phyloP scores from a whole-genome alignment of 2,888 invertebrate species.

The Ornithoptera priamus region DNA sequence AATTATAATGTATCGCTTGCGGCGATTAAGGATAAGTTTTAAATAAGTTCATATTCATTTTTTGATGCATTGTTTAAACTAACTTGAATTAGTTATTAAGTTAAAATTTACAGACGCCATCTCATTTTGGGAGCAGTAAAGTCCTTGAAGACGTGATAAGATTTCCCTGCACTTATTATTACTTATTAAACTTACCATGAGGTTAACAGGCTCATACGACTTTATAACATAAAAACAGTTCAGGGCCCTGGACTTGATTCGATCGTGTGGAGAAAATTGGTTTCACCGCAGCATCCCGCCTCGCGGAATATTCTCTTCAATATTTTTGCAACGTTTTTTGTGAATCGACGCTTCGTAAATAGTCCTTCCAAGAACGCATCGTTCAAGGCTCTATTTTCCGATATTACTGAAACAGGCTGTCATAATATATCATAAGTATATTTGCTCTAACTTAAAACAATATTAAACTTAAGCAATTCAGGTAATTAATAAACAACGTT shows the following conservation, averaged over 20 bases:
- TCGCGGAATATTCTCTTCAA: slow-evolving; percentile 15
- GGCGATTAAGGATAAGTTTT: background rate
- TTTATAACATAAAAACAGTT: too few species aligned
- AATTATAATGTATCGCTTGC: slow-evolving; percentile 3
- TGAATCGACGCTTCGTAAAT: slow-evolving; percentile 13
- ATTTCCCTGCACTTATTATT: too few species aligned
- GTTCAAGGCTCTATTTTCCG: background rate
- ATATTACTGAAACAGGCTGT: background rate
- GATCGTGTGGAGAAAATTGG: slow-evolving; percentile 24
- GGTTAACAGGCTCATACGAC: too few species aligned
- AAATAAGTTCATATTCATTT: background rate
- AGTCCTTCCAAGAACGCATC: background rate
- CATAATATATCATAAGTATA: slow-evolving; percentile 6
- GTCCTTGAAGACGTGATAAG: too few species aligned
- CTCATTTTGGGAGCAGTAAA: too few species aligned
- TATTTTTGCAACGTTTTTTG: slow-evolving; percentile 9
- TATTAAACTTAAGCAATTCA: background rate
- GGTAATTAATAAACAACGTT: too few species aligned
- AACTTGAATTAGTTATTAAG: too few species aligned
- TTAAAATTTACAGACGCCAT: too few species aligned
- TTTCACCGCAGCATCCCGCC: slow-evolving; percentile 12
- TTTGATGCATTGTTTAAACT: too few species aligned
- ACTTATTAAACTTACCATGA: background rate
- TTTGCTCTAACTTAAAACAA: background rate
- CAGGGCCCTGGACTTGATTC: slow-evolving; percentile 10